Evolutionary conservation across 1,140 invertebrate species (phyloP).

Genomic region (Drosophila oshimai): DNA sequence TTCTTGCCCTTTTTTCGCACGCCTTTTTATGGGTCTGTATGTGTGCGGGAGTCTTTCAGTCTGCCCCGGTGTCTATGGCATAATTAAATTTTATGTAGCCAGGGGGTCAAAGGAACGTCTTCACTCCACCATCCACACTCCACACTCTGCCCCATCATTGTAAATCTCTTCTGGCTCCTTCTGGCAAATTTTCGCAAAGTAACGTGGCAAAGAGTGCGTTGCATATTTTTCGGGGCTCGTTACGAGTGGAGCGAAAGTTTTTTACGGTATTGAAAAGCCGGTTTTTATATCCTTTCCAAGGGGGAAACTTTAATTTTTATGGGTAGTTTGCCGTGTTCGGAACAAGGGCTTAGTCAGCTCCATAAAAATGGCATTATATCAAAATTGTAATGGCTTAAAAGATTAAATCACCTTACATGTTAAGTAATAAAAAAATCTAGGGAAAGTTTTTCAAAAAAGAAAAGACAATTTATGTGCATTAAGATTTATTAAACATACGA

Average conservation of each 20-base stretch:
- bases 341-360: neutral
- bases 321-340: neutral
- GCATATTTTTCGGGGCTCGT: slow-evolving; percentile 23
- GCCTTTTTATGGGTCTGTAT: slow-evolving; percentile 19
- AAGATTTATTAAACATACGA: too few species aligned
- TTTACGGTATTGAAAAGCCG: neutral
- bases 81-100: slow-evolving; percentile 75
- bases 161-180: slow-evolving; percentile 22
- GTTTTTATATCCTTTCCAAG: neutral
- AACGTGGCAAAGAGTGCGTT: slow-evolving; percentile 15
- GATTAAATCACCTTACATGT: too few species aligned
- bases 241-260: neutral
- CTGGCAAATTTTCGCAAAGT: slow-evolving; percentile 30
- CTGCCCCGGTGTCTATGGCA: slow-evolving; percentile 58
- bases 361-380: too few species aligned
- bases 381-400: too few species aligned
- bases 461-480: too few species aligned
- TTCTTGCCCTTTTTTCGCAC: slow-evolving; percentile 63
- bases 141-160: neutral
- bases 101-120: slow-evolving; percentile 22
- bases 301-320: neutral
- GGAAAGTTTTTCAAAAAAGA: too few species aligned
- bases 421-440: too few species aligned
- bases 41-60: slow-evolving; percentile 5
- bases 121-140: too few species aligned